These are phyloP conservation scores for Nematopogon swammerdamellus DNA, from an alignment of 2,888 invertebrate genomes.

Conservation along the genomic window DNA sequence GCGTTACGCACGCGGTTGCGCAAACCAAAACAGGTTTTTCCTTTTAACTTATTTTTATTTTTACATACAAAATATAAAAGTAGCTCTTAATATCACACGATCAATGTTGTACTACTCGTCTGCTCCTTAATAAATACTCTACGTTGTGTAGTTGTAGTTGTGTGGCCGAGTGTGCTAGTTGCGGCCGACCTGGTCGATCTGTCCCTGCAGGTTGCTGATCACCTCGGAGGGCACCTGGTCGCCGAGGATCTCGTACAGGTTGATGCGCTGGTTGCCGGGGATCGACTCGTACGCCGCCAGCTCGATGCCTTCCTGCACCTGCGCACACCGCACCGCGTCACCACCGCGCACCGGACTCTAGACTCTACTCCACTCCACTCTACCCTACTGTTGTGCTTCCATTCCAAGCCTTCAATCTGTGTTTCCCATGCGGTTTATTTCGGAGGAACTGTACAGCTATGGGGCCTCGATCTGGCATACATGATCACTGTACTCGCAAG, in stretches of 20 bases:
- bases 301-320: constrained; percentile 84
- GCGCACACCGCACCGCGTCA: too few relatives aligned
- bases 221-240: constrained; percentile 86
- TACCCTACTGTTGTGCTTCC: too few relatives aligned
- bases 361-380: too few relatives aligned
- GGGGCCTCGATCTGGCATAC: too few relatives aligned
- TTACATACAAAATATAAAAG: background rate
- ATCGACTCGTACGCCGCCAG: constrained; percentile 83
- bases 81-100: background rate
- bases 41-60: background rate
- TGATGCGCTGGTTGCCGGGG: constrained; percentile 79
- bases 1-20: too few relatives aligned
- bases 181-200: constrained; percentile 80
- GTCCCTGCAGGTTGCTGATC: constrained; percentile 81
- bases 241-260: constrained; percentile 79
- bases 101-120: background rate
- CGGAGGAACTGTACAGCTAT: too few relatives aligned
- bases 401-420: too few relatives aligned
- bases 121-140: background rate
- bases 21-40: background rate
- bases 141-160: background rate
- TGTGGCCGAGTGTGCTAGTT: constrained; percentile 28
- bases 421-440: too few relatives aligned
- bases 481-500: too few relatives aligned
- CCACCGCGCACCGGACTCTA: too few relatives aligned